These are phyloP conservation scores for Odontamblyopus rebecca DNA, from an alignment of 2,797 vertebrate species.

Conservation along the genomic window DNA sequence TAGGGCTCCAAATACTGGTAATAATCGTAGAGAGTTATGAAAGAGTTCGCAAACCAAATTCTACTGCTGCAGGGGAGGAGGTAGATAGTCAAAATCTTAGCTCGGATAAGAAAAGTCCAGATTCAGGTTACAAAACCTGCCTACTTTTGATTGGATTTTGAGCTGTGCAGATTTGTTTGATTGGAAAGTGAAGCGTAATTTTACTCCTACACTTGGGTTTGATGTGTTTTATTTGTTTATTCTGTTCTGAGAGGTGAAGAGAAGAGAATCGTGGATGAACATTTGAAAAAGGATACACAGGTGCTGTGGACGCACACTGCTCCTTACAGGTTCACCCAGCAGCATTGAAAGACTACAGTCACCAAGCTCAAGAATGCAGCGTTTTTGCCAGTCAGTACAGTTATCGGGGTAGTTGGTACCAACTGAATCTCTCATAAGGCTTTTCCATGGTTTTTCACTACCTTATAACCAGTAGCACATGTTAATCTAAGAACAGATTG, in stretches of 20 bases:
- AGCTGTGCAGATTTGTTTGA: constrained; percentile 1
- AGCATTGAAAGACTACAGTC: not conserved
- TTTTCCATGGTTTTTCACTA: too few relatives aligned
- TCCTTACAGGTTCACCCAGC: not conserved
- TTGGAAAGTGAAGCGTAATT: not conserved
- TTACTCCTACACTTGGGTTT: constrained; percentile 1
- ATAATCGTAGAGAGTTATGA: constrained; percentile 54
- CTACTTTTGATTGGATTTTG: not conserved
- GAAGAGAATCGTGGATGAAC: not conserved
- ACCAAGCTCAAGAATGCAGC: not conserved
- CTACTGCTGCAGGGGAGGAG: constrained; percentile 22
- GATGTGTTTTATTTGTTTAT: not conserved
- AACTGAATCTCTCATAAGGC: too few relatives aligned
- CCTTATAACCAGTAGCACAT: too few relatives aligned
- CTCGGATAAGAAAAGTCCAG: not conserved
- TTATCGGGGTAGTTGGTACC: too few relatives aligned
- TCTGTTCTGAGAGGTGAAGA: not conserved
- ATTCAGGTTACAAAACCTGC: not conserved
- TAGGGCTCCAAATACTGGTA: constrained; percentile 55
- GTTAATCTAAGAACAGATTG: too few relatives aligned
- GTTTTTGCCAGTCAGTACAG: too few relatives aligned
- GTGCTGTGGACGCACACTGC: not conserved
- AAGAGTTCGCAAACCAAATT: constrained; percentile 36
- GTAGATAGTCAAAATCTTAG: not conserved
- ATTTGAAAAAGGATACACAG: not conserved